phyloP scores from a whole-genome alignment of 35 echinoderm and acorn worm species.

The Nesometra sesokonis region DNA sequence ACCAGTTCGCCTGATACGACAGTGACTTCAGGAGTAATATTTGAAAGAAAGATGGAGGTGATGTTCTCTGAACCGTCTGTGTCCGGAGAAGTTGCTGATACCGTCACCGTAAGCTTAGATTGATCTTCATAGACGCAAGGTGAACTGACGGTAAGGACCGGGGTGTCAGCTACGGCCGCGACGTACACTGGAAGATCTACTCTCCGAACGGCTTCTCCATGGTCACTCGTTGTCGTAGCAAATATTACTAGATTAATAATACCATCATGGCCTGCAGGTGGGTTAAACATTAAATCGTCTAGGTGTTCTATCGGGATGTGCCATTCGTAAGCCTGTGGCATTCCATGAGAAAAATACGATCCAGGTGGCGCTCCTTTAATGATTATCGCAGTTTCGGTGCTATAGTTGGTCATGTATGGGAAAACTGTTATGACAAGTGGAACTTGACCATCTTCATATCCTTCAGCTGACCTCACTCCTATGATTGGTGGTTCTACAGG shows the following conservation, averaged over 20 bases:
- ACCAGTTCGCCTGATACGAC: background rate
- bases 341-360: background rate
- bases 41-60: background rate
- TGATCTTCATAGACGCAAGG: background rate
- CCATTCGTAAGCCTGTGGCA: background rate
- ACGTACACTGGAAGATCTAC: background rate
- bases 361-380: background rate
- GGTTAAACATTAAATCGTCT: background rate
- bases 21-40: background rate
- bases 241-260: background rate
- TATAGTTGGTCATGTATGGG: background rate
- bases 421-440: background rate
- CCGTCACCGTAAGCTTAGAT: background rate
- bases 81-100: background rate
- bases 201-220: background rate
- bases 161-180: constrained; percentile 1
- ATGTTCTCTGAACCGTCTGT: constrained; percentile 14
- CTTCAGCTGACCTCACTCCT: background rate
- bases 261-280: background rate
- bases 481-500: constrained; percentile 13
- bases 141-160: background rate
- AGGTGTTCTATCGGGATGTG: constrained; percentile 3
- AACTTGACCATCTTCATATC: background rate
- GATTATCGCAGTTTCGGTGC: background rate
- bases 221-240: constrained; percentile 4